Evolutionary conservation across 2,888 invertebrate species (phyloP), one percentile per base, ranked within the genome.

Genomic region (Drosophila ustulata): DNA sequence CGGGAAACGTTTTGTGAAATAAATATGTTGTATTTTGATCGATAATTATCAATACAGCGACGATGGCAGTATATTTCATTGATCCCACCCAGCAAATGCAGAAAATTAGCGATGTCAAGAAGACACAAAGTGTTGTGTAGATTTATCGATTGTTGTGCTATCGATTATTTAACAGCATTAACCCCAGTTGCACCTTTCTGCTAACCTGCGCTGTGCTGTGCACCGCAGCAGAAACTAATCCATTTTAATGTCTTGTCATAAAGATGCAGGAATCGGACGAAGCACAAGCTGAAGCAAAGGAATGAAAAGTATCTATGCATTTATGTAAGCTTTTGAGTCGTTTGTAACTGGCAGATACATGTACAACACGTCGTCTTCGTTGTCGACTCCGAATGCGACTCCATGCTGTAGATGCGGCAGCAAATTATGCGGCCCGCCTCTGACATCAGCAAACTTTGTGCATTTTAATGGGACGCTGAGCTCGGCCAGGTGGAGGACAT

Each of bases 361-460:
- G 18, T 50, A 41, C 49, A 23, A 13, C 23, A 50, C 50, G 37
- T 37, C 37, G 37, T 5, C 37, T 37, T 4, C 37, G 5, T n/a
- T 5, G 3, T 4, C 37, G 37, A 37, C 37, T 37, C 37, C n/a
- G 18, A 18, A 18, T 18, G 18, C 18, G n/a, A n/a, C n/a, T 37
- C n/a, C 4, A n/a, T 41, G 18, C 13, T 2, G 13, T 39, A 52
- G 52, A 25, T 52, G 8, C 25, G 18, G 18, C 2, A 72, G 59
- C 65, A 76, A 76, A 72, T 76, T 76, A 76, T 76, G 76, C 75
- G 76, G 41, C 56, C 65, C 68, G 58, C 55, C 65, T 55, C 47
- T 18, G 11, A n/a, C 34, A 57, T 23, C 55, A 9, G 41, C 45
- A 50, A 61, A 34, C 64, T 76, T 71, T 75, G 45, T 68, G 75